These are phyloP conservation scores for Branchipolynoe longqiensis DNA, from an alignment of 2,888 invertebrate genomes.

Conservation along the genomic window DNA sequence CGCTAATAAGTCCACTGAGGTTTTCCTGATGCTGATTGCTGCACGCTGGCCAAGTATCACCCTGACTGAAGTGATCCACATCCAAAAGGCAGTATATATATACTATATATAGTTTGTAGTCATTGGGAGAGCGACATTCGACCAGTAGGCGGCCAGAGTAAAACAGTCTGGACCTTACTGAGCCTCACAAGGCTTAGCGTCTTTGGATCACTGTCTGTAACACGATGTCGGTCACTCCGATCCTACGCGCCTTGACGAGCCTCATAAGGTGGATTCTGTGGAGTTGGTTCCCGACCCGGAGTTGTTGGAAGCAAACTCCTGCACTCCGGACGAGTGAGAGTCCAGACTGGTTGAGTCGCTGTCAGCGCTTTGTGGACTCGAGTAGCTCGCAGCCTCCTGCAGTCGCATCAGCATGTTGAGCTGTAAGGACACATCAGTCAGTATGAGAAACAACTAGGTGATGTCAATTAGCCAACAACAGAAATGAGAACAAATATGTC, in stretches of 20 bases:
- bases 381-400: constrained; percentile 92
- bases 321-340: constrained; percentile 70
- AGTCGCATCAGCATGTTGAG: constrained; percentile 94
- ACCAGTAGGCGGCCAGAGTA: no score
- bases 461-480: no score
- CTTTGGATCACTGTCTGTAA: background rate
- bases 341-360: constrained; percentile 90
- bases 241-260: constrained; percentile 9
- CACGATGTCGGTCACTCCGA: no score
- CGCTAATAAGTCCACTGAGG: no score
- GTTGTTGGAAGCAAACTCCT: constrained; percentile 16
- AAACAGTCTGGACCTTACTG: background rate
- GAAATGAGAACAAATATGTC: no score
- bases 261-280: constrained; percentile 48
- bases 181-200: background rate
- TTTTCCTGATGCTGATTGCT: no score
- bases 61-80: no score
- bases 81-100: no score
- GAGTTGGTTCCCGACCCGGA: constrained; percentile 33
- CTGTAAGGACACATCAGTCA: constrained; percentile 83
- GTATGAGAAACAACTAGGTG: background rate
- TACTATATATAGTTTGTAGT: no score
- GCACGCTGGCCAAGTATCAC: no score
- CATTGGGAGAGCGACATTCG: no score
- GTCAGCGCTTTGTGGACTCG: constrained; percentile 89